Conservation (phyloP, 2,888 invertebrate genomes). For the Conops quadrifasciatus region DNA sequence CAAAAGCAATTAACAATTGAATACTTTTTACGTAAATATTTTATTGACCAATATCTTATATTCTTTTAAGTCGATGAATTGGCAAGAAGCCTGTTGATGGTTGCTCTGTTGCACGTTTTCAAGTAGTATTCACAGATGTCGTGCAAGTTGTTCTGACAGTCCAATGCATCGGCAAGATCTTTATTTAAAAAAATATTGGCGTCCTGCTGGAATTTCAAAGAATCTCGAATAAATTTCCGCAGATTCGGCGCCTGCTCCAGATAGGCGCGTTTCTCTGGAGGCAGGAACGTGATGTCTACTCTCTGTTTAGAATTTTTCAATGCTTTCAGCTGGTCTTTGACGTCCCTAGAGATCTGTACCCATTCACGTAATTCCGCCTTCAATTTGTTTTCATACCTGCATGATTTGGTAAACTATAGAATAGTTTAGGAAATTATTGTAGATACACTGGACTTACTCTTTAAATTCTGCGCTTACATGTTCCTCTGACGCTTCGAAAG, state of each 20-base stretch:
- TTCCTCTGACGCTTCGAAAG: conserved; percentile 7
- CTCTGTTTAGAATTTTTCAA: conserved; percentile 39
- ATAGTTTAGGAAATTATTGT: neutral
- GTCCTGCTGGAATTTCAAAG: conserved; percentile 49
- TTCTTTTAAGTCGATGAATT: neutral
- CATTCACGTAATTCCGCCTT: conserved; percentile 50
- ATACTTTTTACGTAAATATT: neutral
- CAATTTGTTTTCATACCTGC: conserved; percentile 47
- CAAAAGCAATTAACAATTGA: too few species aligned
- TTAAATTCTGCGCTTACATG: conserved; percentile 40
- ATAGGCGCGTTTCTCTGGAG: conserved; percentile 50
- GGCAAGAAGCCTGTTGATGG: conserved; percentile 43
- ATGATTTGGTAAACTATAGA: neutral
- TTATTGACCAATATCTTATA: neutral
- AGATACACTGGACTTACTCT: conserved; percentile 41
- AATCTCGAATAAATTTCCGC: conserved; percentile 50
- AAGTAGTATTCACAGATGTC: conserved; percentile 43
- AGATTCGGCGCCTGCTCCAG: conserved; percentile 50
- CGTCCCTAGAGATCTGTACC: conserved; percentile 41
- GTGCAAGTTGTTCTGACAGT: conserved; percentile 46
- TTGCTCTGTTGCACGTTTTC: conserved; percentile 33
- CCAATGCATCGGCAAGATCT: conserved; percentile 47
- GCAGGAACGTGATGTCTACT: conserved; percentile 44
- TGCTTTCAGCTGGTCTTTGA: conserved; percentile 34
- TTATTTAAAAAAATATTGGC: conserved; percentile 47